Evolutionary conservation across 2,888 invertebrate species (phyloP).

Genomic region (Drosophila formosana): DNA sequence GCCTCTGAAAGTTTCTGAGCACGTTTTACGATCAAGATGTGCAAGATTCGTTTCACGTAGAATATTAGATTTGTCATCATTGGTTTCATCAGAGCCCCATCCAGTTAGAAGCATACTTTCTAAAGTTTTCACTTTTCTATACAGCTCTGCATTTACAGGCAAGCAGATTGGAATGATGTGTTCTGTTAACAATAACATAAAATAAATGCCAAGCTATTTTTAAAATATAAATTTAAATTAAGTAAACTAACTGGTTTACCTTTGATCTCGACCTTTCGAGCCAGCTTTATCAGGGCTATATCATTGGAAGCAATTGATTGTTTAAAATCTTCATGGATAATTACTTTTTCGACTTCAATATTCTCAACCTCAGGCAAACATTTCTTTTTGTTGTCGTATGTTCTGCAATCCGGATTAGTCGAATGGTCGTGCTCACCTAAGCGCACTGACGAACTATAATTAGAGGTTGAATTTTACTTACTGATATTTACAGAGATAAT

Average conservation of each 20-base stretch:
- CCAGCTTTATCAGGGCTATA: conserved; percentile 29
- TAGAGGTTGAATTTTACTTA: background rate
- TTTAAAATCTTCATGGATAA: conserved; percentile 3
- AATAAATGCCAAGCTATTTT: background rate
- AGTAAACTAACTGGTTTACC: conserved; percentile 3
- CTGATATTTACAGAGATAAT: background rate
- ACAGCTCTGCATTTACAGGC: conserved; percentile 24
- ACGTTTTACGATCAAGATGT: background rate
- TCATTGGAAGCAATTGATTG: background rate
- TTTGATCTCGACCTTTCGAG: conserved; percentile 15
- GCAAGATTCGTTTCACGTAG: conserved; percentile 1
- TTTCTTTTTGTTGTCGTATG: background rate
- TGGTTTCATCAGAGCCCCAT: background rate
- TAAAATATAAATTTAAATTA: background rate
- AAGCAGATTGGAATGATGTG: conserved; percentile 34
- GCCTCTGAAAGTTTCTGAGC: background rate
- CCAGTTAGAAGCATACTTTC: conserved; percentile 8
- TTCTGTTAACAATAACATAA: conserved; percentile 1
- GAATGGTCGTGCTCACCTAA: conserved; percentile 20
- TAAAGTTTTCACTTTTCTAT: conserved; percentile 1
- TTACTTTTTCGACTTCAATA: background rate
- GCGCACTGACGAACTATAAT: conserved; percentile 7
- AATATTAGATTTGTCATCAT: background rate
- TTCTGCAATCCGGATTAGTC: conserved; percentile 5
- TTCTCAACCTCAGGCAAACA: conserved; percentile 7